Conservation (phyloP, 2,888 invertebrate genomes). For the Ornithoptera alexandrae region DNA sequence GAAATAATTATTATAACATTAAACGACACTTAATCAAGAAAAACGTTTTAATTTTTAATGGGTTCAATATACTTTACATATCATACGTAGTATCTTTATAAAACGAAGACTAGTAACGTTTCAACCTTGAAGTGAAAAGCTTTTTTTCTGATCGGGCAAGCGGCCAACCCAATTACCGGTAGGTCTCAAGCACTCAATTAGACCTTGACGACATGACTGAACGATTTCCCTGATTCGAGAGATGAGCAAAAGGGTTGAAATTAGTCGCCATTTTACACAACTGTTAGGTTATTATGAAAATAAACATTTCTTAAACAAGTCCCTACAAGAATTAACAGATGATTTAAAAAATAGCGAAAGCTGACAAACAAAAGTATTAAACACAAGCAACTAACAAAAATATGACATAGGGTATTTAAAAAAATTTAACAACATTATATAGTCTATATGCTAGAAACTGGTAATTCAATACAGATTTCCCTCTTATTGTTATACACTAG, state of each 20-base stretch:
- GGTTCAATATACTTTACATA: neutral
- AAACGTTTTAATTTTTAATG: neutral
- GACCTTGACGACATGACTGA: slow-evolving; percentile 12
- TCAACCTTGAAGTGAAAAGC: slow-evolving; percentile 14
- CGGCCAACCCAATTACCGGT: slow-evolving; percentile 13
- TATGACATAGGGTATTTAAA: neutral
- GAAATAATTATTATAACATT: neutral
- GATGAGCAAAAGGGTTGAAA: neutral
- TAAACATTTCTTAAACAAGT: no score
- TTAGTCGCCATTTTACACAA: neutral
- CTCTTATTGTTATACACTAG: slow-evolving; percentile 14
- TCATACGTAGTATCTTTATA: neutral
- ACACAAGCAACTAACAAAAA: neutral
- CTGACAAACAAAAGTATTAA: no score
- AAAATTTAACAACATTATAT: neutral
- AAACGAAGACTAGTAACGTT: neutral
- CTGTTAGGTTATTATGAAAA: no score
- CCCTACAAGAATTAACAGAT: neutral
- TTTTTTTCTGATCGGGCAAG: slow-evolving; percentile 19
- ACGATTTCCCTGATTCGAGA: slow-evolving; percentile 1
- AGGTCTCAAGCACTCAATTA: slow-evolving; percentile 8
- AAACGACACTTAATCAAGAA: neutral
- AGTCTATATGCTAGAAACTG: neutral
- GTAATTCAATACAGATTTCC: slow-evolving; percentile 24
- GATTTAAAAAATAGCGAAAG: no score